Base-by-base conservation (phyloP, 2,113 vertebrate genomes). In the Apeltes quadracus region DNA sequence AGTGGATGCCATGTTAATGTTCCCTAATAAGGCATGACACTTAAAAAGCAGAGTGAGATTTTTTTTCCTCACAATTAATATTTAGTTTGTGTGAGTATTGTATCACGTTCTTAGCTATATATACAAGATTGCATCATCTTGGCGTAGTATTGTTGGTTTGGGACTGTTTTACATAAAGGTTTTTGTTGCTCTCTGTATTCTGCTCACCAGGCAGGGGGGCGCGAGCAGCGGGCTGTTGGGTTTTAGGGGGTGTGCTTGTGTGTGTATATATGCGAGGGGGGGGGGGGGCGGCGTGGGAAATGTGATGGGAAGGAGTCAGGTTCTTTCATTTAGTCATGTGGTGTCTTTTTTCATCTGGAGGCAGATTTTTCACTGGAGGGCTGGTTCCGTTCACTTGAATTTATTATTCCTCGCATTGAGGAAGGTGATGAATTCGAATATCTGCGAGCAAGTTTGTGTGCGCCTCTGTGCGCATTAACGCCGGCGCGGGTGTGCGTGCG, bases 341-440 rank as follows among this genome's bases (percentile, higher is more conserved):
- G 56, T 79, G 83, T 81, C 62, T 82, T 87, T 75, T 72, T 56
- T 12, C 66, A 77, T 84, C 78, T 88, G 73, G 76, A 23, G 53
- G 46, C 64, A 73, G 75, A 81, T 87, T 81, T 78, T 80, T 88
- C 77, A 76, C 85, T 78, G 65, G 75, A 87, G 81, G 76, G 80
- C 76, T 84, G 59, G 71, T 88, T 86, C 61, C 75, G 83, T 87
- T 86, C 84, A 70, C 76, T 87, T 78, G 70, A 84, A 82, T 90
- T 81, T 82, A 88, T 91, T 86, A 89, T 87, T 89, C 85, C 75
- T 85, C 15, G 39, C 75, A 44, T 72, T 29, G 75, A 77, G 86
- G 74, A 87, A 87, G 84, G 79, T 88, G 88, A 88, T 88, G 89
- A 89, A 84, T 85, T 82, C 14, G 72, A 84, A 80, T 83, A 75